Percentiles rank a stretch among this genome's conserved stretches.
phyloP scores from a whole-genome alignment of 2,113 vertebrate genomes.

The Zosterops lateralis region DNA sequence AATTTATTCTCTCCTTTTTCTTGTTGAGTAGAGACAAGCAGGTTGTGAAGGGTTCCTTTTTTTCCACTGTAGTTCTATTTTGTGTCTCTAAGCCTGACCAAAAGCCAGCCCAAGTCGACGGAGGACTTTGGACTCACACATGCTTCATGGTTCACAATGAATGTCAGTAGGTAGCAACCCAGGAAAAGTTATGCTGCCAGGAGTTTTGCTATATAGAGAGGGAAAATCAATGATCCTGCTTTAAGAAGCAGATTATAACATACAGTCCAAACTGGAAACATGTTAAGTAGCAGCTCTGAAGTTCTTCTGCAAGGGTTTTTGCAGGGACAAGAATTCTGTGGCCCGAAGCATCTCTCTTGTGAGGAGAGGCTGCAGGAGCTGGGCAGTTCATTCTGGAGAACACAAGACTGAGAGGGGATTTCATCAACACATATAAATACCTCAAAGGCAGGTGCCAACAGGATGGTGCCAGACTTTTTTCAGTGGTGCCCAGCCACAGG shows the following conservation, averaged over 20 bases:
- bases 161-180: not conserved
- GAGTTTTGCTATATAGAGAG: not conserved
- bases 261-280: not conserved
- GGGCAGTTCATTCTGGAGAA: not conserved
- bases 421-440: not conserved
- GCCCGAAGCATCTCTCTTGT: not conserved
- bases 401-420: not conserved
- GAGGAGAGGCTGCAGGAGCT: accelerated
- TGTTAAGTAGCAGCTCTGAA: not conserved
- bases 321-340: not conserved
- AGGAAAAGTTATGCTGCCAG: not conserved
- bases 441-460: not conserved
- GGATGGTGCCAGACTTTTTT: not conserved
- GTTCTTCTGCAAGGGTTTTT: not conserved
- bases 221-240: not conserved
- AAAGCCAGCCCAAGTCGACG: not conserved
- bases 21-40: not conserved
- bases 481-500: accelerated
- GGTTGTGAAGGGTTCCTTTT: not conserved
- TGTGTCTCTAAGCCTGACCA: not conserved
- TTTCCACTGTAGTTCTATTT: not conserved
- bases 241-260: not conserved
- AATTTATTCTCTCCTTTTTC: slow-evolving; percentile 31
- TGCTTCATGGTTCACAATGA: not conserved
- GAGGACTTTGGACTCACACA: not conserved